These are phyloP conservation scores for Lerema accius DNA, from an alignment of 1,140 invertebrate species.

Conservation along the genomic window DNA sequence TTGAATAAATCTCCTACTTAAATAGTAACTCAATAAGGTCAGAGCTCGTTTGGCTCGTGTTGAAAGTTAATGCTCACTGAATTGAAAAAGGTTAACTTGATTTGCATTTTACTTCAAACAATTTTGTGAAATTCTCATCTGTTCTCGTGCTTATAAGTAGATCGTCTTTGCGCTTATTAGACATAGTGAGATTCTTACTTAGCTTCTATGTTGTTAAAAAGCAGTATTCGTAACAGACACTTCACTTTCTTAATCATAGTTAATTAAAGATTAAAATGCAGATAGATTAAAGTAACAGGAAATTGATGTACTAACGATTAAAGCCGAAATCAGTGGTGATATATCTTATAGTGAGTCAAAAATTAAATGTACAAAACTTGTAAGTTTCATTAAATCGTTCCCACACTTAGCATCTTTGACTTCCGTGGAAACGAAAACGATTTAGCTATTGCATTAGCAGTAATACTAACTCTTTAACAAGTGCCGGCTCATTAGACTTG, in stretches of 20 bases:
- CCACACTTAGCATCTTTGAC: constrained; percentile 20
- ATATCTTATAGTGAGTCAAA: too few species aligned
- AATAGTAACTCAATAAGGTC: constrained; percentile 73
- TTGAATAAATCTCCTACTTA: constrained; percentile 69
- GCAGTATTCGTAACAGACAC: too few species aligned
- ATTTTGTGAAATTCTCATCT: constrained; percentile 38
- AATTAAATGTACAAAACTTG: too few species aligned
- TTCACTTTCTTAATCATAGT: too few species aligned
- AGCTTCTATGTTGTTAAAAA: not conserved
- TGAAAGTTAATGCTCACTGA: constrained; percentile 59
- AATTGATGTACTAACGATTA: too few species aligned
- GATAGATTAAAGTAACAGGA: too few species aligned
- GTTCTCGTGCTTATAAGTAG: constrained; percentile 23
- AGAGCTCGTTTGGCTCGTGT: constrained; percentile 55
- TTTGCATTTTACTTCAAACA: constrained; percentile 58
- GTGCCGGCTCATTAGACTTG: constrained; percentile 26
- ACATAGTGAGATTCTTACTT: constrained; percentile 2
- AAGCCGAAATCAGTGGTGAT: too few species aligned
- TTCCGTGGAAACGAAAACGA: constrained; percentile 16
- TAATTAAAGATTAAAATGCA: too few species aligned
- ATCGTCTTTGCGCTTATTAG: constrained; percentile 16
- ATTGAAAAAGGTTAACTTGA: constrained; percentile 67
- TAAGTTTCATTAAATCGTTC: constrained; percentile 2
- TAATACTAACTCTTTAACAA: constrained; percentile 18
- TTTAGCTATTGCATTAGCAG: constrained; percentile 18